Base-by-base conservation (phyloP, 2,888 invertebrate species). In the Biston stratarius region DNA sequence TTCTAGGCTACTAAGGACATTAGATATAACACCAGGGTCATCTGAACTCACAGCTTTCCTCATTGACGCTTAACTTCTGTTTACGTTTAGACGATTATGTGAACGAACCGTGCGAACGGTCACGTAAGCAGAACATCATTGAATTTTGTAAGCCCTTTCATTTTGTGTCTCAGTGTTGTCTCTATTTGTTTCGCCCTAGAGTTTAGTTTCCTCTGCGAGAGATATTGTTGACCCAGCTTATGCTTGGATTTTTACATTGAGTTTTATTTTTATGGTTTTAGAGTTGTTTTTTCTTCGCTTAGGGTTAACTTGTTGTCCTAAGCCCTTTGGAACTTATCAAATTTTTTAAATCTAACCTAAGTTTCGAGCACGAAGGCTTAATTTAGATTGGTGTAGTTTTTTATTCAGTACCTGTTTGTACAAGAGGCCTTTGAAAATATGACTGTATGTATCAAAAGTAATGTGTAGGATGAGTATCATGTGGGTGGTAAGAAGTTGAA, bases 51-150 rank as follows among this genome's bases (percentile, higher is more conserved):
- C 15, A 14, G 44, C 60, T 53, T 53, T 69, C 67, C 65, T 65
- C n/a, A 55, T 59, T 71, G 71, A 44, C 55, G 48, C 58, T 53
- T 59, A 65, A 36, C 55, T 45, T 56, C 33, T 73, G 65, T 69
- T 69, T 71, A 69, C 65, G 48, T 57, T 62, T 47, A 59, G 45
- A 10, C 10, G 24, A 14, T 65, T 59, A 61, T 57, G 65, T 67
- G 55, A 60, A 52, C 10, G 58, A 57, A 53, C 69, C 74, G 71
- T 74, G 74, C 64, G 36, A 55, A 44, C 58, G 62, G 70, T 74
- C 74, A 74, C 74, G 74, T 74, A 74, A 73, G 74, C 74, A 34
- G 40, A 62, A 55, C 40, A 62, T 63, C 56, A 38, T 61, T 38
- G 44, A 55, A 40, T 44, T 44, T 15, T 56, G 62, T 62, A 44